Evolutionary conservation across 1,140 invertebrate genomes (phyloP).

Genomic region (Eriocheir sinensis): DNA sequence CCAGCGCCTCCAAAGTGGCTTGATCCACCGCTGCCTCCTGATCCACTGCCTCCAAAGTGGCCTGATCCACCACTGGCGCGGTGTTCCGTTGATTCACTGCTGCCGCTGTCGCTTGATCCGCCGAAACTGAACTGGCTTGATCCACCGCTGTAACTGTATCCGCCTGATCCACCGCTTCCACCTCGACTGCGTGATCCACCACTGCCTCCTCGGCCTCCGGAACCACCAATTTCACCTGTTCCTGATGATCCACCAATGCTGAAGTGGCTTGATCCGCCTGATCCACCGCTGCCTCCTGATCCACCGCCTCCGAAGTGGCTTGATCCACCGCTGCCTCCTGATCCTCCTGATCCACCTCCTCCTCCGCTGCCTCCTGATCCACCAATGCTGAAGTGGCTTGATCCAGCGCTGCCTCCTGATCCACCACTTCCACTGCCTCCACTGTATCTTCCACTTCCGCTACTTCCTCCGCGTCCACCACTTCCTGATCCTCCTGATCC

Average conservation of each 20-base stretch:
- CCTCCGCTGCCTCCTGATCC: conserved; percentile 44
- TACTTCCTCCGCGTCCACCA: neutral
- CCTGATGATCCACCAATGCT: conserved; percentile 55
- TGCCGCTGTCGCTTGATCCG: neutral
- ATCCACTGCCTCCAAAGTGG: neutral
- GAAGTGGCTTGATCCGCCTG: conserved; percentile 28
- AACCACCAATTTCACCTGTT: neutral
- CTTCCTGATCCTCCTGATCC: conserved; percentile 54
- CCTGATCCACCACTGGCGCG: conserved; percentile 38
- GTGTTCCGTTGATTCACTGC: conserved; percentile 13
- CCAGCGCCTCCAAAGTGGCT: neutral
- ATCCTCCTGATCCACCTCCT: neutral
- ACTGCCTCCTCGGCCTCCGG: neutral
- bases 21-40: conserved; percentile 34
- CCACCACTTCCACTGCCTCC: neutral
- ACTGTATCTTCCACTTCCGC: neutral
- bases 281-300: conserved; percentile 26
- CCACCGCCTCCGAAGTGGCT: conserved; percentile 46
- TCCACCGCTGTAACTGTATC: conserved; percentile 11
- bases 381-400: conserved; percentile 42
- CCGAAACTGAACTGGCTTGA: neutral
- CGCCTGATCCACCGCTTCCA: conserved; percentile 37
- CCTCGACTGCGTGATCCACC: conserved; percentile 55
- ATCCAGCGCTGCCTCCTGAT: conserved; percentile 44
- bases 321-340: neutral